Percentiles rank a stretch among this genome's conserved stretches.
Conservation (phyloP, 2,888 invertebrate species). For the Drosophila kambysellisi region DNA sequence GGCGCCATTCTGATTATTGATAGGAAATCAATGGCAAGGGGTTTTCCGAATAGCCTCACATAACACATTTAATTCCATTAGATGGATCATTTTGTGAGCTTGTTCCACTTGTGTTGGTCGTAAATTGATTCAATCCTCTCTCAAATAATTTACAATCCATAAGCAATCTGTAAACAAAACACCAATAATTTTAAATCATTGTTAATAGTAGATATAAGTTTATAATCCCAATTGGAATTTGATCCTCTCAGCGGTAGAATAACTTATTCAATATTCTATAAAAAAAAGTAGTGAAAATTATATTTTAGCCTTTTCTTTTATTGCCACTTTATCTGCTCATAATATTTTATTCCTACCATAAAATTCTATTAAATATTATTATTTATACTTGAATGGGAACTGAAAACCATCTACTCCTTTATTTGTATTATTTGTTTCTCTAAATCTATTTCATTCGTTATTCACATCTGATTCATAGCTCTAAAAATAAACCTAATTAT, state of each 20-base stretch:
- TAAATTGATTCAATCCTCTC: neutral
- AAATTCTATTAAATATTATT: no score
- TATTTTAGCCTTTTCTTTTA: neutral
- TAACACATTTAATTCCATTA: neutral
- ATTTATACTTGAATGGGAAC: neutral
- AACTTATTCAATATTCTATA: neutral
- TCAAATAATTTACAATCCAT: neutral
- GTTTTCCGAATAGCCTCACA: neutral
- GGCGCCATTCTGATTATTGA: constrained; percentile 5
- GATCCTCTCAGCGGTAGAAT: neutral
- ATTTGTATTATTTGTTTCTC: neutral
- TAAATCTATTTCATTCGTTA: no score
- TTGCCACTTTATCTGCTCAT: neutral
- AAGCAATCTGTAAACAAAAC: neutral
- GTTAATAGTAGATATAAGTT: neutral
- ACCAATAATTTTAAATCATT: neutral
- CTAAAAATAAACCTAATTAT: constrained; percentile 1
- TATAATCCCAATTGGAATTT: neutral
- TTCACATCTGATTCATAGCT: constrained; percentile 1
- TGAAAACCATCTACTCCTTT: neutral
- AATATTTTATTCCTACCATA: neutral
- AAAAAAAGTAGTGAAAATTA: no score
- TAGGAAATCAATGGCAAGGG: neutral
- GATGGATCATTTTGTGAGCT: neutral
- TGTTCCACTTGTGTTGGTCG: neutral